Evolutionary conservation across 2,888 invertebrate species (phyloP).

Genomic region (Cheilosia soror): DNA sequence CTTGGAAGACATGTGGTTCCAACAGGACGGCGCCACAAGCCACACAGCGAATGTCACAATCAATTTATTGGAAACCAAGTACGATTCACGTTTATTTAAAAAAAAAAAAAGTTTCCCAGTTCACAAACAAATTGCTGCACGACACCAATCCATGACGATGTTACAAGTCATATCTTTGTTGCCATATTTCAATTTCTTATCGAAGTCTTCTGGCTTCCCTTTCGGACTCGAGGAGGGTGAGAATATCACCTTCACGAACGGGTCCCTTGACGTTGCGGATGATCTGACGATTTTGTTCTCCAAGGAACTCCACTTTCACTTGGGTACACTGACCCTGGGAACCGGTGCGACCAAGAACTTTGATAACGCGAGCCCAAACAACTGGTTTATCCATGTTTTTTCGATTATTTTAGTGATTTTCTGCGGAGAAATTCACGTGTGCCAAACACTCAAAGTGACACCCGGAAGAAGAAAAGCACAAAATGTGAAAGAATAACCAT

Average conservation of each 20-base stretch:
- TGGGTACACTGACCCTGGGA: conserved; percentile 99
- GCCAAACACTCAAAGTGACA: conserved; percentile 77
- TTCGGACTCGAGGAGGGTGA: conserved; percentile 99
- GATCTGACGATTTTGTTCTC: conserved; percentile 98
- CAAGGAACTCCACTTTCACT: conserved; percentile 98
- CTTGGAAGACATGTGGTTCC: no score
- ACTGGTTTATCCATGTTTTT: conserved; percentile 93
- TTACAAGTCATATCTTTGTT: conserved; percentile 34
- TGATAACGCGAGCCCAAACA: conserved; percentile 95
- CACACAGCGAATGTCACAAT: no score
- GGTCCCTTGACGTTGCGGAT: conserved; percentile 99
- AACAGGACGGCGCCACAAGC: no score
- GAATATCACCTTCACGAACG: conserved; percentile 98
- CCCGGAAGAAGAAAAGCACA: conserved; percentile 81
- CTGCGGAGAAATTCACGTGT: conserved; percentile 77
- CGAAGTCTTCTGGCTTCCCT: conserved; percentile 99
- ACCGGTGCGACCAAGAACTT: conserved; percentile 98
- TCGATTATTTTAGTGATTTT: conserved; percentile 76
- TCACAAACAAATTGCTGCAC: conserved; percentile 14
- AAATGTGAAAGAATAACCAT: no score
- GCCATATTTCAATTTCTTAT: conserved; percentile 67
- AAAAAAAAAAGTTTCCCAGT: conserved; percentile 25
- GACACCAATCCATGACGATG: conserved; percentile 43
- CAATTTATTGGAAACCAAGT: no score
- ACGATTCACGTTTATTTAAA: conserved; percentile 51